A percentile compares a stretch with the other conserved stretches of the same genome.
phyloP scores from a whole-genome alignment of 2,888 invertebrate species.

The Congeria kusceri region DNA sequence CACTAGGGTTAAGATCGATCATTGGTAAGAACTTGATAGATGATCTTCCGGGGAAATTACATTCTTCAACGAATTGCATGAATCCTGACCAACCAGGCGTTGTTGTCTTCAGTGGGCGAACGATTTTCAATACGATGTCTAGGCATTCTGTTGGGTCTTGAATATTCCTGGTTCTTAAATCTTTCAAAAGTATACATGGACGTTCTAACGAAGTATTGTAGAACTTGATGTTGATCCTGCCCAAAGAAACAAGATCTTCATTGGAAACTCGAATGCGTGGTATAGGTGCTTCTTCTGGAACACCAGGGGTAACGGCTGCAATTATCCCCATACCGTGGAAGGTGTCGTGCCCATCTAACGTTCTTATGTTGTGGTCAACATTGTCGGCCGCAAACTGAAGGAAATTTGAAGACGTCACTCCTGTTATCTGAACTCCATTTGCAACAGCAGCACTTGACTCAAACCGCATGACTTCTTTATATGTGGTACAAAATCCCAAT shows the following conservation, averaged over 20 bases:
- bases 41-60: slow-evolving; percentile 51
- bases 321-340: slow-evolving; percentile 76
- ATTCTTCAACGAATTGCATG: slow-evolving; percentile 26
- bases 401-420: slow-evolving; percentile 23
- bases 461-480: slow-evolving; percentile 62
- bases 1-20: slow-evolving; percentile 59
- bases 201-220: too few species aligned
- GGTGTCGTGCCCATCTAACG: slow-evolving; percentile 67
- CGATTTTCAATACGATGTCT: slow-evolving; percentile 26
- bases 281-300: too few species aligned
- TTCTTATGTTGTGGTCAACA: slow-evolving; percentile 71
- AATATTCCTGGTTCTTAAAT: not conserved
- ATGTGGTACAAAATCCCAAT: slow-evolving; percentile 63
- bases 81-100: slow-evolving; percentile 19
- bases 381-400: slow-evolving; percentile 71
- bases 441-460: slow-evolving; percentile 60
- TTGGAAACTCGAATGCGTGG: too few species aligned
- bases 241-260: too few species aligned
- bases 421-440: slow-evolving; percentile 34
- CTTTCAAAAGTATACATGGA: too few species aligned
- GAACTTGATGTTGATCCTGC: too few species aligned
- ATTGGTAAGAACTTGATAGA: slow-evolving; percentile 46
- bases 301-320: slow-evolving; percentile 60
- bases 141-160: slow-evolving; percentile 9
- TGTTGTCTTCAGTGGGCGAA: slow-evolving; percentile 4